Base-by-base conservation (phyloP, 2,888 invertebrate species). In the Drosophila leonis region DNA sequence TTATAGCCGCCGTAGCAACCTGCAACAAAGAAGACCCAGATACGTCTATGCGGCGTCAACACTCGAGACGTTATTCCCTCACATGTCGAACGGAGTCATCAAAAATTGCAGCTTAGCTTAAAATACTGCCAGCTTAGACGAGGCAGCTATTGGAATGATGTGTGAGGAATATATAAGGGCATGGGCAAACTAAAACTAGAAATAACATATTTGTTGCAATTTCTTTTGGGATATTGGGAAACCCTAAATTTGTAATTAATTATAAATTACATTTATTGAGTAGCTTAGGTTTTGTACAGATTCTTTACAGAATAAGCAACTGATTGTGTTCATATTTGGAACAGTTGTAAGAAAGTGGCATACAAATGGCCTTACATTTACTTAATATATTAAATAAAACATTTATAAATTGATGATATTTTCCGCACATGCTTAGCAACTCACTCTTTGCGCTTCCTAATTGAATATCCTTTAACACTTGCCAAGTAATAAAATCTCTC, bases 381-480 rank as follows among this genome's bases (percentile, higher is more conserved):
- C n/a, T n/a, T n/a, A n/a, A n/a, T n/a, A n/a, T 10, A 27, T 18
- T 15, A 39, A 27, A 54, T 27, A 6, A 39, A 54, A 15, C 33
- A 20, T 15, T 10, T 13, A 18, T 15, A 13, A 59, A 37, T 12
- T 27, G 15, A 10, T 15, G 5, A 15, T 24, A 57, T 57, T 57
- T 35, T n/a, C 13, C n/a, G 33, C 29, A 18, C n/a, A 12, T 57
- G 13, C 44, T 33, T 9, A 4, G 13, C 44, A 27, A 46, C 35
- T 29, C 15, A 27, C 20, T 10, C n/a, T n/a, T 7, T 15, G 37
- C 24, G 24, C 46, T 20, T 15, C 39, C 31, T 61, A 52, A 61
- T 61, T 61, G 31, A 41, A 61, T 61, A 61, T 52, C 59, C 48
- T 59, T 39, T 37, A 29, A 15, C 37, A 59, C 59, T 48, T 60